phyloP scores from a whole-genome alignment of 2,888 invertebrate genomes.

The Torymus tubicola region DNA sequence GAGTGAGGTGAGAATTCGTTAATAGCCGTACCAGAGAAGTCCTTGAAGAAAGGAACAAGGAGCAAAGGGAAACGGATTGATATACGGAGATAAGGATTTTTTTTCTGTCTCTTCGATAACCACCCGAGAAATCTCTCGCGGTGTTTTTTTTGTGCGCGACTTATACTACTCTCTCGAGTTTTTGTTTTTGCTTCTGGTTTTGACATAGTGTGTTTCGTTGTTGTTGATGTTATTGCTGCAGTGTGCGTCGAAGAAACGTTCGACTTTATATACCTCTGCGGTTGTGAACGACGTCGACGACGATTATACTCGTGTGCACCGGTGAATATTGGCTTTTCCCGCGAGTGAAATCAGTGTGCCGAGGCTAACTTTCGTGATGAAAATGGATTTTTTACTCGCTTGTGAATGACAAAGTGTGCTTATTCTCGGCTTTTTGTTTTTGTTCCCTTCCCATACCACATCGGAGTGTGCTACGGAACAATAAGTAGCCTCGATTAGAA shows the following conservation, averaged over 20 bases:
- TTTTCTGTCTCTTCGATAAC: not conserved
- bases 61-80: not conserved
- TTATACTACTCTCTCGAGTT: not conserved
- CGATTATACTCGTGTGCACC: not conserved
- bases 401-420: slow-evolving; percentile 3
- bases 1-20: not conserved
- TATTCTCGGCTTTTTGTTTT: not conserved
- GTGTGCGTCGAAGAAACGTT: slow-evolving; percentile 3
- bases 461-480: not conserved
- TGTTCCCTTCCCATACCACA: not conserved
- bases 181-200: too few relatives aligned
- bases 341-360: slow-evolving; percentile 20
- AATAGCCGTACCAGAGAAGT: not conserved
- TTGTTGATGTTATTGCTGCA: not conserved
- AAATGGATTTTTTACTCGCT: not conserved
- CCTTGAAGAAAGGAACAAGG: not conserved
- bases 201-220: not conserved
- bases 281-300: not conserved
- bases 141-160: too few relatives aligned
- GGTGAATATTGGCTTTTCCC: slow-evolving; percentile 1
- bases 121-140: not conserved
- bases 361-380: not conserved
- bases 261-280: not conserved
- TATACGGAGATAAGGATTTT: not conserved
- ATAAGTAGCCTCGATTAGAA: too few relatives aligned